Base-by-base conservation (phyloP, 2,888 invertebrate species). In the Acheta domesticus region DNA sequence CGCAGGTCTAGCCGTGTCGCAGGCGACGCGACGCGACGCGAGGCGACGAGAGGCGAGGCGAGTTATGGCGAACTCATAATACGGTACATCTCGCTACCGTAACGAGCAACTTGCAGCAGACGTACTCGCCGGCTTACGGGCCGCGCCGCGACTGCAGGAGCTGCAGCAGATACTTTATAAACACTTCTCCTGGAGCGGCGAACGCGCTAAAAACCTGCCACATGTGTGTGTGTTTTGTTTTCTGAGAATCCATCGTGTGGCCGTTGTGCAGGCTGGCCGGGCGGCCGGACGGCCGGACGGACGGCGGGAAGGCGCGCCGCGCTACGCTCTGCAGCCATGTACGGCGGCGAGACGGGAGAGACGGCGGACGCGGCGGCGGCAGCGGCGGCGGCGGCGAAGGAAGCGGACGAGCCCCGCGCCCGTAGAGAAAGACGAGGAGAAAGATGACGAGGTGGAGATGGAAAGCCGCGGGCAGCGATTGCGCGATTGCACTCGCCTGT, bases 111-210 rank as follows among this genome's bases (percentile, higher is more conserved):
- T 62, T 62, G 62, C 62, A 62, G n/a, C 16, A 14, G 62, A 19
- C 16, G 16, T 62, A 14, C 62, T n/a, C 62, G 62, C 62, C 14
- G 12, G 16, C 62, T 62, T n/a, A n/a, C 62, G 14, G 36, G n/a
- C 62, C n/a, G 62, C n/a, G n/a, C 62, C n/a, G 62, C n/a, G 14
- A n/a, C 62, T 62, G 62, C 62, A 19, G 62, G 5, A n/a, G 62
- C 62, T 62, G 62, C 62, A 62, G 62, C 62, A 75, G 73, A 75
- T 76, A 79, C 79, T 79, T 76, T 76, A 76, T 74, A 76, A 79
- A 76, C 79, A 79, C 79, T 79, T 79, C 79, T 76, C 79, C 79
- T 79, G 62, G 74, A 76, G 76, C 79, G 62, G 50, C 79, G 76
- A 76, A 12, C 21, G 49, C 20, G 76, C 76, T 79, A 79, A 79